Evolutionary conservation across 1,140 invertebrate genomes (phyloP).

Genomic region (Aporrectodea caliginosa): DNA sequence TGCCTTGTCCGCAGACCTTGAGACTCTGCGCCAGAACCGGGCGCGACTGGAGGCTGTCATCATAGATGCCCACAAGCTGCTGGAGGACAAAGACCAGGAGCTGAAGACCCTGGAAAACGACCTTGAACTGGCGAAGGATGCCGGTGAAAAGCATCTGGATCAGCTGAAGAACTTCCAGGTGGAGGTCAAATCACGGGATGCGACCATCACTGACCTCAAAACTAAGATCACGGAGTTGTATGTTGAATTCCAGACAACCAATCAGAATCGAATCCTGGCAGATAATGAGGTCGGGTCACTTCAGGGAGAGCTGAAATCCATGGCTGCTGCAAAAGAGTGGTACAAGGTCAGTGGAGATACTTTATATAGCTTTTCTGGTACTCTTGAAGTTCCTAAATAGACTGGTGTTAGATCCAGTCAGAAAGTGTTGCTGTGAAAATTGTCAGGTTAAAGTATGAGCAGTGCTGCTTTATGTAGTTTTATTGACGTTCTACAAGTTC

Average conservation of each 20-base stretch:
- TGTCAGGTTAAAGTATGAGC: too few relatives aligned
- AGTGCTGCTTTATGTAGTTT: too few relatives aligned
- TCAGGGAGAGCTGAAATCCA: slow-evolving; percentile 51
- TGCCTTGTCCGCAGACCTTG: slow-evolving; percentile 30
- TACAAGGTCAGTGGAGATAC: slow-evolving; percentile 42
- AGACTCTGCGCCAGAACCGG: slow-evolving; percentile 23
- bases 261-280: slow-evolving; percentile 52
- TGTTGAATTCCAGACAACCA: slow-evolving; percentile 52
- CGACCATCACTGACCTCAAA: slow-evolving; percentile 55
- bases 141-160: slow-evolving; percentile 41
- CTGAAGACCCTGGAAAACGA: slow-evolving; percentile 48
- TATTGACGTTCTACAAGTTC: too few relatives aligned
- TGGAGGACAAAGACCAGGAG: slow-evolving; percentile 52
- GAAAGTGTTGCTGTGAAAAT: too few relatives aligned
- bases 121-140: slow-evolving; percentile 44
- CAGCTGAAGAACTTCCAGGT: slow-evolving; percentile 50
- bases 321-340: slow-evolving; percentile 57
- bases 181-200: slow-evolving; percentile 53
- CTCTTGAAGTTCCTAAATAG: too few relatives aligned
- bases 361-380: too few relatives aligned
- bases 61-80: slow-evolving; percentile 47
- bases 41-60: slow-evolving; percentile 46
- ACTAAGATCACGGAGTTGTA: slow-evolving; percentile 57
- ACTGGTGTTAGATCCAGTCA: too few relatives aligned
- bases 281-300: slow-evolving; percentile 52